Conservation (phyloP, 2,888 invertebrate genomes). For the Hecatera dysodea region DNA sequence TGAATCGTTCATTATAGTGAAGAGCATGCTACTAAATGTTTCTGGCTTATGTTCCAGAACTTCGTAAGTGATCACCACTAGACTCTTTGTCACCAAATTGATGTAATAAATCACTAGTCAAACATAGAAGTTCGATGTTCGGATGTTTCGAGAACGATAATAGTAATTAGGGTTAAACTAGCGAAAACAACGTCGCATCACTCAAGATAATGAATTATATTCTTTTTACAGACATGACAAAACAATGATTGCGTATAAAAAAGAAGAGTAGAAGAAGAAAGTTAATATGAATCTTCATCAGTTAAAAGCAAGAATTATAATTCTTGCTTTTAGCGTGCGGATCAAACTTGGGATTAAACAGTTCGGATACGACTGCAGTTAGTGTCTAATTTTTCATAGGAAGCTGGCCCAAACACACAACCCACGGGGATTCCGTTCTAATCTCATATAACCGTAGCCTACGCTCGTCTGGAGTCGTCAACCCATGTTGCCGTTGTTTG, state of each 20-base stretch:
- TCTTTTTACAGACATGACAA: slow-evolving; percentile 30
- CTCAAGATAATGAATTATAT: slow-evolving; percentile 61
- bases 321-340: slow-evolving; percentile 2
- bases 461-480: slow-evolving; percentile 40
- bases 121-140: slow-evolving; percentile 28
- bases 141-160: slow-evolving; percentile 48
- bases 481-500: slow-evolving; percentile 40
- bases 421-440: slow-evolving; percentile 13
- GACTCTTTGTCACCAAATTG: slow-evolving; percentile 31
- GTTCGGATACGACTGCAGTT: not conserved
- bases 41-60: not conserved
- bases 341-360: slow-evolving; percentile 1
- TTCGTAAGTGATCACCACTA: slow-evolving; percentile 3
- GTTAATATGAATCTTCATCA: not conserved
- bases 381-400: slow-evolving; percentile 4
- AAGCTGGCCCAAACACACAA: slow-evolving; percentile 24
- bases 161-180: slow-evolving; percentile 62
- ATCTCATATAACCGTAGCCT: slow-evolving; percentile 24
- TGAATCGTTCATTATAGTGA: too few species aligned
- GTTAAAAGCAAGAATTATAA: too few species aligned
- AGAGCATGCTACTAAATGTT: too few species aligned
- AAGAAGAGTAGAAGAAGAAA: not conserved
- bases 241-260: slow-evolving; percentile 18
- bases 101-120: slow-evolving; percentile 40
- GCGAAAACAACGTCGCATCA: slow-evolving; percentile 59